These are phyloP conservation scores for Silurus asotus DNA, from an alignment of 2,113 vertebrate genomes.

Conservation along the genomic window DNA sequence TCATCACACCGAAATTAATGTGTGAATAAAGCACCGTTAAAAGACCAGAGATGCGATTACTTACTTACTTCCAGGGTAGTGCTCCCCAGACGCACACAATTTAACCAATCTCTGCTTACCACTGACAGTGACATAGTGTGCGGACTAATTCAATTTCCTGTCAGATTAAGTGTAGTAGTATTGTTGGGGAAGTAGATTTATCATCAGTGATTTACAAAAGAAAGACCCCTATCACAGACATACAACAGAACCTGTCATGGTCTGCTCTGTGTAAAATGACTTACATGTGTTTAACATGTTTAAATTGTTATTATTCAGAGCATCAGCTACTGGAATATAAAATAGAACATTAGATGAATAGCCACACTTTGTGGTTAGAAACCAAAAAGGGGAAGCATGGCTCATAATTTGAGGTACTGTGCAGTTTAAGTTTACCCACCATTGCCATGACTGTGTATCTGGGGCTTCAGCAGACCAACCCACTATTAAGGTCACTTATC, in stretches of 20 bases:
- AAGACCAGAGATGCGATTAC: slow-evolving; percentile 72
- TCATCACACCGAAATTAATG: slow-evolving; percentile 69
- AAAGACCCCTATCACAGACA: slow-evolving; percentile 68
- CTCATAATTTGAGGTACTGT: neutral
- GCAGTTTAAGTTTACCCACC: slow-evolving; percentile 36
- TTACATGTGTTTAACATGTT: slow-evolving; percentile 15
- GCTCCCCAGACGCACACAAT: slow-evolving; percentile 77
- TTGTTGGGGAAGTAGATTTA: slow-evolving; percentile 74
- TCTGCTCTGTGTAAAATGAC: neutral
- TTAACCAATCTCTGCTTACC: slow-evolving; percentile 80
- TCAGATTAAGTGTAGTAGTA: slow-evolving; percentile 77
- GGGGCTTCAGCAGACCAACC: slow-evolving; percentile 51
- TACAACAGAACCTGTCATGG: slow-evolving; percentile 48
- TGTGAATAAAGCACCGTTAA: slow-evolving; percentile 62
- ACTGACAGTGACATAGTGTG: slow-evolving; percentile 75
- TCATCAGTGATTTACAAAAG: slow-evolving; percentile 68
- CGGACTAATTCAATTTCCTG: slow-evolving; percentile 84
- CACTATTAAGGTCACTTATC: slow-evolving; percentile 50
- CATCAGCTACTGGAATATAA: neutral
- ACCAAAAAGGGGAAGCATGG: neutral
- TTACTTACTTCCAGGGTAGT: slow-evolving; percentile 67
- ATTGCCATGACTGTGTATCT: slow-evolving; percentile 58
- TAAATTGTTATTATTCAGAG: neutral
- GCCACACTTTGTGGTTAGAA: neutral
- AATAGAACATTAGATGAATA: neutral